A percentile compares a stretch with the other conserved stretches of the same genome.
phyloP scores from a whole-genome alignment of 2,797 vertebrate genomes.

The Gobio occitaniae region DNA sequence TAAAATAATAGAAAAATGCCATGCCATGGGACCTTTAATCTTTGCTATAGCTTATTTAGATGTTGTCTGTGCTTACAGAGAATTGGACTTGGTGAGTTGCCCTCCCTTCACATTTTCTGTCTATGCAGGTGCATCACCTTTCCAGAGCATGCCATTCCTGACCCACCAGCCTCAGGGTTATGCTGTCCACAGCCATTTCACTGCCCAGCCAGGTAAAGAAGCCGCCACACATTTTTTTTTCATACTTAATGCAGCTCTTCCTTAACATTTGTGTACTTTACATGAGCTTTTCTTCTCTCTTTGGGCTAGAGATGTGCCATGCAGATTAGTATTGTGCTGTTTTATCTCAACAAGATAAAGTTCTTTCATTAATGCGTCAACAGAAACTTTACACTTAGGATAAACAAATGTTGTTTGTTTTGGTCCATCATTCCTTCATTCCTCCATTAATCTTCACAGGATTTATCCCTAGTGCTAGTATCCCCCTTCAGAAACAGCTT shows the following conservation, averaged over 20 bases:
- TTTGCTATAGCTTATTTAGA: neutral
- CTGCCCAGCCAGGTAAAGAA: conserved; percentile 85
- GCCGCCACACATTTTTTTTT: neutral
- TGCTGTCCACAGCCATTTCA: conserved; percentile 86
- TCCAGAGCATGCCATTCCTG: conserved; percentile 89
- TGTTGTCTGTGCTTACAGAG: neutral
- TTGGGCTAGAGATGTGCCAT: neutral
- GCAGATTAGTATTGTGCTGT: neutral
- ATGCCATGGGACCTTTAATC: too few relatives aligned
- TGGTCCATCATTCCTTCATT: neutral
- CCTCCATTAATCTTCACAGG: conserved; percentile 70
- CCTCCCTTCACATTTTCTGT: neutral
- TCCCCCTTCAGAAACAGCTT: conserved; percentile 92
- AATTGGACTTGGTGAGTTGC: neutral
- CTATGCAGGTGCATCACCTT: conserved; percentile 81
- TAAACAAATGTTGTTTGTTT: neutral
- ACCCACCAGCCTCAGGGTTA: conserved; percentile 86
- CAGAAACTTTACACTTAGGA: neutral
- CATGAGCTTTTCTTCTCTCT: neutral
- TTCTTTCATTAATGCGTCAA: neutral
- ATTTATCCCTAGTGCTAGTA: conserved; percentile 85
- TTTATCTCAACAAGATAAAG: neutral
- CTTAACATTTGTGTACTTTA: neutral
- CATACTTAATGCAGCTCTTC: neutral
- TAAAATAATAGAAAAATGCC: too few relatives aligned